Evolutionary conservation across 30 jellyfish, hydroid and myxozoan species (phyloP).

Genomic region (Hydra vulgaris): DNA sequence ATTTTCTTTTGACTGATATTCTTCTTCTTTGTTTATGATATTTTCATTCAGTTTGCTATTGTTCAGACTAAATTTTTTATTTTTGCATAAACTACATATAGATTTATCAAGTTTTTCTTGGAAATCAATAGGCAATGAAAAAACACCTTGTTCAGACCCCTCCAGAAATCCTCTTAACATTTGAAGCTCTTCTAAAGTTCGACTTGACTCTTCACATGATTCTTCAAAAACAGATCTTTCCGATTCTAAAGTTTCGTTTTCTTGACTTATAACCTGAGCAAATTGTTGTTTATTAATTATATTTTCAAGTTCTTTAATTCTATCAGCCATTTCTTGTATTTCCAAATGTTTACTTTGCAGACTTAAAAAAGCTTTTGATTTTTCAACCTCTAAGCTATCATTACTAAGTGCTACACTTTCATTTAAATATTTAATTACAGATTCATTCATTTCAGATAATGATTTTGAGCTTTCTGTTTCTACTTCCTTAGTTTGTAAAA

Average conservation of each 20-base stretch:
- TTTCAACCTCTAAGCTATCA: neutral
- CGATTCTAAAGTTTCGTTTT: constrained; percentile 1
- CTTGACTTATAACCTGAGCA: neutral
- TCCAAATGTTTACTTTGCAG: constrained; percentile 8
- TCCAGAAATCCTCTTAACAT: neutral
- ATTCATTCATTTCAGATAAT: constrained; percentile 12
- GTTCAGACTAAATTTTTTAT: neutral
- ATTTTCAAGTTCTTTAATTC: neutral
- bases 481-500: constrained; percentile 23
- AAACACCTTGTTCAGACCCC: constrained; percentile 11
- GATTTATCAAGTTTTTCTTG: neutral
- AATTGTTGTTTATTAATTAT: constrained; percentile 1
- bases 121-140: neutral
- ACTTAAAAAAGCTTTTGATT: neutral
- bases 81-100: neutral
- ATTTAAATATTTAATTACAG: constrained; percentile 4
- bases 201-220: constrained; percentile 15
- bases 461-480: constrained; percentile 7
- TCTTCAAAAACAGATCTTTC: constrained; percentile 9
- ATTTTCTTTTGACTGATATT: neutral
- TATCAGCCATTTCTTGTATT: constrained; percentile 13
- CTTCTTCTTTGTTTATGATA: neutral
- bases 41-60: neutral
- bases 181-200: constrained; percentile 28
- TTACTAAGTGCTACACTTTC: neutral